These are phyloP conservation scores for Podiceps cristatus DNA, from an alignment of 2,113 vertebrate species.

Conservation along the genomic window DNA sequence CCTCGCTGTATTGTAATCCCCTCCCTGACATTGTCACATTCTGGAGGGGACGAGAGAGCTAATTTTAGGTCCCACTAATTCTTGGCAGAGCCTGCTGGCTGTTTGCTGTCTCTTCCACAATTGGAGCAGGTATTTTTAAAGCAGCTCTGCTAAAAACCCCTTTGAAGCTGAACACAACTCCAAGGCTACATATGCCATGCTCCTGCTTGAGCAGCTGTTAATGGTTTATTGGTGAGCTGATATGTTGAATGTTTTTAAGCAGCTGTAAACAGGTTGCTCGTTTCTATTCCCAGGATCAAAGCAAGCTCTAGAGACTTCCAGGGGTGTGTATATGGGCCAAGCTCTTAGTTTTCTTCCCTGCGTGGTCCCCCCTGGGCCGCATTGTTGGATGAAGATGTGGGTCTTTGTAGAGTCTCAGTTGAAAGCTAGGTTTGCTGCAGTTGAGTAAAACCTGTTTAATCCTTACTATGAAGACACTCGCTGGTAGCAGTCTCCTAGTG, in stretches of 20 bases:
- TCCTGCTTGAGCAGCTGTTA: slow-evolving; percentile 47
- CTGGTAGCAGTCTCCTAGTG: not conserved
- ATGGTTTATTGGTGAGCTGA: slow-evolving; percentile 32
- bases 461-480: not conserved
- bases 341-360: not conserved
- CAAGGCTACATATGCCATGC: not conserved
- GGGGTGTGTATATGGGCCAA: not conserved
- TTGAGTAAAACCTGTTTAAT: not conserved
- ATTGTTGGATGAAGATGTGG: not conserved
- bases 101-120: slow-evolving; percentile 62
- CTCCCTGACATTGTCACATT: slow-evolving; percentile 64
- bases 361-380: not conserved
- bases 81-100: slow-evolving; percentile 56
- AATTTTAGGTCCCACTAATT: slow-evolving; percentile 60
- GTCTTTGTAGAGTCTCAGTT: not conserved
- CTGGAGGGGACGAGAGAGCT: slow-evolving; percentile 48
- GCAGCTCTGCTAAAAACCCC: slow-evolving; percentile 35
- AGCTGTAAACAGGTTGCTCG: slow-evolving; percentile 37
- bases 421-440: not conserved
- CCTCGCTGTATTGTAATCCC: slow-evolving; percentile 34
- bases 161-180: not conserved
- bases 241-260: not conserved
- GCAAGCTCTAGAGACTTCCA: not conserved
- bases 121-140: slow-evolving; percentile 61
- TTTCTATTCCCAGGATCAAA: slow-evolving; percentile 33